These are phyloP conservation scores for Littorina saxatilis DNA, from an alignment of 1,140 invertebrate species.

Conservation along the genomic window DNA sequence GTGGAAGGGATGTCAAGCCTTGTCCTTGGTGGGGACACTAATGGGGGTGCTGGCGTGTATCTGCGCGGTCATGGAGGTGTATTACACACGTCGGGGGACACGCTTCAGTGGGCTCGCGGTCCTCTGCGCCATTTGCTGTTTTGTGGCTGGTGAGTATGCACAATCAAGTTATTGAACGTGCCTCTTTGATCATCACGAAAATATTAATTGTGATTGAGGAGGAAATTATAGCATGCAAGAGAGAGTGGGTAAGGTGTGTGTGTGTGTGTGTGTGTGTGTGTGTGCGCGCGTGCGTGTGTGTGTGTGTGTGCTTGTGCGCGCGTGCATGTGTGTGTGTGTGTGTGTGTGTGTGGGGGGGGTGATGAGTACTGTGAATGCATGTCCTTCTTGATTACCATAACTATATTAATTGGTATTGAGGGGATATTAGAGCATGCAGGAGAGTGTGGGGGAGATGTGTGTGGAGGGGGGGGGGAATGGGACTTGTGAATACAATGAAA, in stretches of 20 bases:
- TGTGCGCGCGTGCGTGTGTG: constrained; percentile 16
- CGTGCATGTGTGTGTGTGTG: neutral
- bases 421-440: neutral
- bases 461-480: no score
- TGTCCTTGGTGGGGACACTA: constrained; percentile 15
- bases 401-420: no score
- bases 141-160: constrained; percentile 12
- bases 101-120: constrained; percentile 27
- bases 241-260: neutral
- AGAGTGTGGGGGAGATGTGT: neutral
- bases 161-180: neutral
- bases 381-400: no score
- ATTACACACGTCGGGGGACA: constrained; percentile 10
- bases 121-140: constrained; percentile 26
- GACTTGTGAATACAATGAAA: no score
- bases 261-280: constrained; percentile 4
- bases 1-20: constrained; percentile 22
- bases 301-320: constrained; percentile 11
- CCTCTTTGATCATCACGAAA: no score
- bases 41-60: constrained; percentile 29
- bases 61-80: constrained; percentile 13
- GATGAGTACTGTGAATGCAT: no score
- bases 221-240: neutral
- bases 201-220: no score
- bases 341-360: no score